A percentile compares a stretch with the other conserved stretches of the same genome.
Evolutionary conservation across 2,113 vertebrate genomes (phyloP).

Genomic region (Miniopterus natalensis): DNA sequence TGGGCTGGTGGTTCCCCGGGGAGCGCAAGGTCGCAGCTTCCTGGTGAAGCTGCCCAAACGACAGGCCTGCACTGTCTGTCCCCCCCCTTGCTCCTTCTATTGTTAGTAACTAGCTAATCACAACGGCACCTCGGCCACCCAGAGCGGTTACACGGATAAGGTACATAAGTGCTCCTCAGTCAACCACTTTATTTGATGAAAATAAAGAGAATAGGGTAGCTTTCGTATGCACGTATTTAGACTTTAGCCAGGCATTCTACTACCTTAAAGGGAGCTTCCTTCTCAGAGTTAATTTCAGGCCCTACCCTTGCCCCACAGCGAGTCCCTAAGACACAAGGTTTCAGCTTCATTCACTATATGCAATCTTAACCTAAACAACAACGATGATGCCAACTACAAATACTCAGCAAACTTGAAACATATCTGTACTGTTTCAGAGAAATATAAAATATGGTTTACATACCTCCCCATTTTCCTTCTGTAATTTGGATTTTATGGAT

Average conservation of each 20-base stretch:
- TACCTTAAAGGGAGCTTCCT: background rate
- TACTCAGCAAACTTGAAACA: background rate
- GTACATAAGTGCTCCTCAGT: background rate
- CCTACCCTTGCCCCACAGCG: background rate
- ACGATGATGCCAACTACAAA: background rate
- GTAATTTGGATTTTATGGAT: conserved; percentile 93
- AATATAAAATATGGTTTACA: conserved; percentile 43
- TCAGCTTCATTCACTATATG: background rate
- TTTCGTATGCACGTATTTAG: background rate
- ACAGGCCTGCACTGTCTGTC: no score
- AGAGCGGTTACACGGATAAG: background rate
- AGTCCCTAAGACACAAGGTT: background rate
- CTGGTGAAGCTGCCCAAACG: no score
- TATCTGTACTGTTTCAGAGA: background rate
- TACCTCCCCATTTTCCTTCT: conserved; percentile 94
- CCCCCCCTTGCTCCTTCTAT: no score
- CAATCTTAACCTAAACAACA: background rate
- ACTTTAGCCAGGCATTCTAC: background rate
- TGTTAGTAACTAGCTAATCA: no score
- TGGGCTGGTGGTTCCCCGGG: no score
- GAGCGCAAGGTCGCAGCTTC: no score
- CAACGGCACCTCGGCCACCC: no score
- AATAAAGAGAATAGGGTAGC: background rate
- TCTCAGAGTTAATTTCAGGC: background rate
- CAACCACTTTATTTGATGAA: background rate